phyloP scores from a whole-genome alignment of 2,888 invertebrate genomes.

The Callyntrura sp. region DNA sequence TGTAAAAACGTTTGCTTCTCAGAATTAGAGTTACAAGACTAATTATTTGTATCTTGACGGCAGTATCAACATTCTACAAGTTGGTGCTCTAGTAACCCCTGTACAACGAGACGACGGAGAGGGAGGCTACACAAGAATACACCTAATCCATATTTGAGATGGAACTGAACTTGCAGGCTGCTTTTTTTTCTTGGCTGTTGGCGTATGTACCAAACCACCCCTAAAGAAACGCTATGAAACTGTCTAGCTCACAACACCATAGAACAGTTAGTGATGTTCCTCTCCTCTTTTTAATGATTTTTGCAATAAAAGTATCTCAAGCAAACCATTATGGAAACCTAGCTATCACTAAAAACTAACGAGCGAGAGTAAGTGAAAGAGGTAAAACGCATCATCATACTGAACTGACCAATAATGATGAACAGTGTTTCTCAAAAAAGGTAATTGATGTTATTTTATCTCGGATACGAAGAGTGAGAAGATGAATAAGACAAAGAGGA shows the following conservation, averaged over 20 bases:
- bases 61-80: background rate
- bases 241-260: background rate
- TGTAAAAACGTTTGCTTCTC: background rate
- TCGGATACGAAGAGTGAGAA: constrained; percentile 32
- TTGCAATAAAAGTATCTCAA: constrained; percentile 31
- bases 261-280: constrained; percentile 40
- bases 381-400: background rate
- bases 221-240: constrained; percentile 39
- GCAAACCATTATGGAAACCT: constrained; percentile 34
- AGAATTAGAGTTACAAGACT: background rate
- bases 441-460: constrained; percentile 44
- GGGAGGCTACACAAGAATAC: background rate
- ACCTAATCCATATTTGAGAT: constrained; percentile 1
- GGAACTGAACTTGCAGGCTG: background rate
- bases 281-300: background rate
- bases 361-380: constrained; percentile 13
- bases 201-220: background rate
- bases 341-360: constrained; percentile 16
- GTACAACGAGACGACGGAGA: background rate
- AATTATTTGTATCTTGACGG: constrained; percentile 16
- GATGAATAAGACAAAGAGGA: constrained; percentile 32
- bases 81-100: background rate
- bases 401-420: constrained; percentile 37
- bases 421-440: constrained; percentile 12
- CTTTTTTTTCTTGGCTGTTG: constrained; percentile 6